Evolutionary conservation across 2,888 invertebrate genomes (phyloP), one percentile per base, ranked within the genome.

Genomic region (Drosophila austrosaltans): DNA sequence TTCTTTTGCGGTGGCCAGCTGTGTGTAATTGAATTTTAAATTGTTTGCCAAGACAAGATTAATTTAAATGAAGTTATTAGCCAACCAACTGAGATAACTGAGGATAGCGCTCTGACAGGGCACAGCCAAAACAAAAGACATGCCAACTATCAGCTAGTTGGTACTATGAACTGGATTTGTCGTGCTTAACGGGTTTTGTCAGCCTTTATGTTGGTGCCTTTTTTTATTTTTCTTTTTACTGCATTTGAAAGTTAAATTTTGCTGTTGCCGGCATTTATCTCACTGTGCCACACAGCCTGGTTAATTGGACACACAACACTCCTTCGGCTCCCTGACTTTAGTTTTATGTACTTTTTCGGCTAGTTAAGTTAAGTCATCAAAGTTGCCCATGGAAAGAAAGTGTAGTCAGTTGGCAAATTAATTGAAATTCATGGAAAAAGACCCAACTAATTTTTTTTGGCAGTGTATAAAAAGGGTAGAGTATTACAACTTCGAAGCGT

Each of bases 21-120:
- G 87, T 76, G 87, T 76, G 78, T 87, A 87, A 87, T 87, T 85
- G 79, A 82, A 85, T 78, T 85, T 85, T 77, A 85, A 82, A 87
- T 82, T 82, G 87, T 79, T 67, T 60, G 39, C 48, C 42, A 62
- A 63, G 69, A 39, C 73, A 69, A 82, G 87, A 87, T 87, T 79
- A 77, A 82, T 82, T 85, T 70, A 84, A 87, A 84, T 84, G 68
- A 85, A 84, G 84, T 85, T 85, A 84, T 84, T 85, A 84, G 81
- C 64, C 69, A 53, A 36, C 48, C 48, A 48, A 48, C 48, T 48
- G 25, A 48, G 48, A 48, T 48, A 48, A 48, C 10, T 48, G 53
- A 59, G 56, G 63, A 68, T 74, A 77, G 77, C 67, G 72, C 69
- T 60, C 57, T 74, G 81, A 78, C 77, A 75, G 81, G 82, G 79